phyloP scores from a whole-genome alignment of 2,888 invertebrate species.

The Cecidostiba fungosa region DNA sequence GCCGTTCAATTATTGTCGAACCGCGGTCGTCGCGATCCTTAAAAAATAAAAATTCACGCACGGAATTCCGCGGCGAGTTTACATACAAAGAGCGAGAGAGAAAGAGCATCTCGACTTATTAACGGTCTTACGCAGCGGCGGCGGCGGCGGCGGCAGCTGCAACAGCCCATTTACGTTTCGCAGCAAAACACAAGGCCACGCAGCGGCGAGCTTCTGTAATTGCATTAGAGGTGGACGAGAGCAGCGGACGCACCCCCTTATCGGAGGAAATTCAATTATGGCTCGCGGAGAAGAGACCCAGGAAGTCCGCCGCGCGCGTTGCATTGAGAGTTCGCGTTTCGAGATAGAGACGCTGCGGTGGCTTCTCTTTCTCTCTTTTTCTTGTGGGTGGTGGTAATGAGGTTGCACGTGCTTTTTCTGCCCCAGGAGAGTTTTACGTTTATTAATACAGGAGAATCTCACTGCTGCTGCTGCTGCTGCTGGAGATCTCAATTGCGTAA shows the following conservation, averaged over 20 bases:
- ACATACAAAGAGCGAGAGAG: not conserved
- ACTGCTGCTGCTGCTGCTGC: too few species aligned
- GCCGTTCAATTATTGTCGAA: not conserved
- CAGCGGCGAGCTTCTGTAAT: slow-evolving; percentile 45
- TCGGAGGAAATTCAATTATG: slow-evolving; percentile 62
- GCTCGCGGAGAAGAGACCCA: slow-evolving; percentile 7
- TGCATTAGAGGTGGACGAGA: slow-evolving; percentile 33
- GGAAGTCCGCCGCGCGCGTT: not conserved
- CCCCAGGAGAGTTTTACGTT: too few species aligned
- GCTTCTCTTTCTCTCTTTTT: not conserved
- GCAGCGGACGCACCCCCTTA: slow-evolving; percentile 30
- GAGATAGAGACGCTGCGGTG: not conserved
- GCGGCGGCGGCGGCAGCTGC: not conserved
- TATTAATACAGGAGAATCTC: not conserved
- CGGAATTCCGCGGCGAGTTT: not conserved
- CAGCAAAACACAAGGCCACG: slow-evolving; percentile 20
- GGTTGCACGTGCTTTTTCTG: not conserved
- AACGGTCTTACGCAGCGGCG: not conserved
- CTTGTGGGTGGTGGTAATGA: not conserved
- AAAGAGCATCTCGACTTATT: not conserved
- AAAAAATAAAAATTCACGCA: not conserved
- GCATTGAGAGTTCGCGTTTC: not conserved
- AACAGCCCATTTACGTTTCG: slow-evolving; percentile 25
- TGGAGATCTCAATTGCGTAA: not conserved
- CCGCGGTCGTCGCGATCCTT: not conserved